phyloP scores from a whole-genome alignment of 2,797 vertebrate genomes.

The Halcyon badia region DNA sequence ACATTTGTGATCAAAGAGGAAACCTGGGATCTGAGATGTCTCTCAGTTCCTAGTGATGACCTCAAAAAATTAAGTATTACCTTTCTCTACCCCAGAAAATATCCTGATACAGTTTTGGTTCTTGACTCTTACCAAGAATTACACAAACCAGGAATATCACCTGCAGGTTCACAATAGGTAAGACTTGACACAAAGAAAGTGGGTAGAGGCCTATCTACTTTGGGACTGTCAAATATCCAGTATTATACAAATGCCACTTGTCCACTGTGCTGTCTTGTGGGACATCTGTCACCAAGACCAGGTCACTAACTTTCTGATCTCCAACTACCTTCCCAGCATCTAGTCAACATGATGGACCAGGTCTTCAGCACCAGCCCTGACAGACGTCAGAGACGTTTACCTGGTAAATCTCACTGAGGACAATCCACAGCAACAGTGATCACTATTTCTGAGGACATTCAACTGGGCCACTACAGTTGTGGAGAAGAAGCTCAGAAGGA shows the following conservation, averaged over 20 bases:
- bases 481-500: neutral
- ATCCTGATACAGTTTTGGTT: neutral
- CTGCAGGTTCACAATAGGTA: neutral
- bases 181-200: neutral
- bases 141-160: neutral
- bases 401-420: neutral
- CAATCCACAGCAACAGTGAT: neutral
- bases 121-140: neutral
- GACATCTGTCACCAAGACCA: neutral
- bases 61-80: neutral
- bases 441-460: neutral
- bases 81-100: neutral
- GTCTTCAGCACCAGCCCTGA: neutral
- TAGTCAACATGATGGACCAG: neutral
- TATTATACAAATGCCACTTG: neutral
- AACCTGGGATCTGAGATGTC: neutral
- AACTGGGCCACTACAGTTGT: rapidly evolving
- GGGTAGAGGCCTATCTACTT: neutral
- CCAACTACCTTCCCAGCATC: neutral
- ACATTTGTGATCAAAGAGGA: neutral
- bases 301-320: neutral
- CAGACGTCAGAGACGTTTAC: neutral
- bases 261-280: neutral
- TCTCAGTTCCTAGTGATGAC: neutral
- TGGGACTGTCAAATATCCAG: neutral